Evolutionary conservation across 2,888 invertebrate genomes (phyloP).

Genomic region (Xestia xanthographa): DNA sequence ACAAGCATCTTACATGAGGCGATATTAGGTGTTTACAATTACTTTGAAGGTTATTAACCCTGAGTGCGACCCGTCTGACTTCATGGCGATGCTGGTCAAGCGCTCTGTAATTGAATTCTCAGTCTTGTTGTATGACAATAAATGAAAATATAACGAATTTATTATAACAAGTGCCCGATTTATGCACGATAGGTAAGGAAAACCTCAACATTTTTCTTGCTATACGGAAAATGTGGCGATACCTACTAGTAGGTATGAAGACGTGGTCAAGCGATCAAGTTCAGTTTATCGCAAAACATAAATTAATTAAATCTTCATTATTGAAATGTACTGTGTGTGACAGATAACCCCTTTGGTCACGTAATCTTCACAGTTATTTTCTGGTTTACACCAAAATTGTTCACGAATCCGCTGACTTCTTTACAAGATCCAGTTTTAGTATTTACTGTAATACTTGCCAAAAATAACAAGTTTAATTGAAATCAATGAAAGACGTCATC

Average conservation of each 20-base stretch:
- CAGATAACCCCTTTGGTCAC: slow-evolving; percentile 30
- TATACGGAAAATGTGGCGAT: background rate
- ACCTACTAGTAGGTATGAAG: background rate
- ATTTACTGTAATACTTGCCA: slow-evolving; percentile 16
- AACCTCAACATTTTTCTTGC: slow-evolving; percentile 17
- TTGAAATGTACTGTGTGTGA: background rate
- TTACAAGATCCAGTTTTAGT: slow-evolving; percentile 8
- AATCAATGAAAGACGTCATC: slow-evolving; percentile 38
- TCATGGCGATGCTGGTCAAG: slow-evolving; percentile 45
- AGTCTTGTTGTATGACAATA: slow-evolving; percentile 38
- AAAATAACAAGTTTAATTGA: slow-evolving; percentile 24
- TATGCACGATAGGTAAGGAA: slow-evolving; percentile 16
- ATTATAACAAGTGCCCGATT: slow-evolving; percentile 11
- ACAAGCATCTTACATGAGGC: slow-evolving; percentile 38
- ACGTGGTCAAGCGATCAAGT: background rate
- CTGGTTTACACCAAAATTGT: slow-evolving; percentile 25
- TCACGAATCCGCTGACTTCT: background rate
- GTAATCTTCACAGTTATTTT: slow-evolving; percentile 23
- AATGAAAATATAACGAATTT: slow-evolving; percentile 44
- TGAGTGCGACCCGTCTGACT: slow-evolving; percentile 30
- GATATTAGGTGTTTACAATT: slow-evolving; percentile 57
- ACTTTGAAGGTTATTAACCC: slow-evolving; percentile 58
- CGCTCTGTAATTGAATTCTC: slow-evolving; percentile 34
- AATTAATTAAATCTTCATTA: slow-evolving; percentile 29
- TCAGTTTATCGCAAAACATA: slow-evolving; percentile 25